Evolutionary conservation across 2,888 invertebrate species (phyloP), one percentile per base, ranked within the genome.

Genomic region (Timema cristinae): DNA sequence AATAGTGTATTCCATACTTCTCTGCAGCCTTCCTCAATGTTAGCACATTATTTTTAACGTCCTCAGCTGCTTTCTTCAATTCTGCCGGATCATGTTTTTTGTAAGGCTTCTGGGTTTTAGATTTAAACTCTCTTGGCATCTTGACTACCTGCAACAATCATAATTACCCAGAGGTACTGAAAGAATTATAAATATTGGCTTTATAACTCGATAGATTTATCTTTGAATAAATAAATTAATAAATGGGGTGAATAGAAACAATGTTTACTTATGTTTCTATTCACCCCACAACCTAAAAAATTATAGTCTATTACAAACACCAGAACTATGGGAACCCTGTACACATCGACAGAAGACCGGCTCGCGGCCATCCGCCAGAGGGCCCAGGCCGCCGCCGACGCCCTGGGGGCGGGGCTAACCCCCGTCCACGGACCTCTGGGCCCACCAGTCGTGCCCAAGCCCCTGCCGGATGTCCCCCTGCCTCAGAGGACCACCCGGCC

Each of bases 61-160:
- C 63, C 63, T 47, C 47, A 13, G 32, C 63, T 63, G 63, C 32
- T 63, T 48, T 63, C 47, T 63, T 59, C n/a, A 13, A n/a, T 59
- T 6, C 5, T 47, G 11, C 32, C 48, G 47, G 47, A 63, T 13
- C 47, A 32, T 63, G 63, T 0, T 63, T 32, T 16, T 63, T 63
- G 47, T 63, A 63, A 8, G n/a, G 32, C 59, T 11, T 59, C 7
- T 8, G n/a, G n/a, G 16, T 32, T 9, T 59, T 59, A 10, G 63
- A 48, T 47, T 63, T 63, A 13, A 16, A 47, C 47, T 8, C 63
- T 63, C 16, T 63, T 0, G 59, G 59, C 47, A 63, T 63, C 63
- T 63, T 63, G 63, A 47, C 47, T 5, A 63, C 32, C 47, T 63
- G 32, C 9, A 63, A 63, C 63, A 63, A 63, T 63, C 47, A 63